Evolutionary conservation across 1,140 invertebrate genomes (phyloP).

Genomic region (Calephelis nemesis): DNA sequence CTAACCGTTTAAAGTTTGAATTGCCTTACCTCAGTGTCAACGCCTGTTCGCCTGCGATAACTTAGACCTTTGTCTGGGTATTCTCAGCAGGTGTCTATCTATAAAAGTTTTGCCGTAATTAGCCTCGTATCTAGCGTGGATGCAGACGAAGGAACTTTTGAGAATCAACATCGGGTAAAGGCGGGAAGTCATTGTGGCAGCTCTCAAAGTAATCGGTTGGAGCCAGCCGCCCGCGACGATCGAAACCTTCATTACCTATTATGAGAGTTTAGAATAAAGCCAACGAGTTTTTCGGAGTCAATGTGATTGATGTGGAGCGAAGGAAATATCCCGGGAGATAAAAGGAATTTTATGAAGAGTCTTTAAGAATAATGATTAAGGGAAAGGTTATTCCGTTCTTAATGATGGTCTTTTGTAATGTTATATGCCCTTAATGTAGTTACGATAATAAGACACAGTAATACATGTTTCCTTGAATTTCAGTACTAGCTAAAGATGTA

Average conservation of each 20-base stretch:
- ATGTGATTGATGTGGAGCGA: slow-evolving; percentile 76
- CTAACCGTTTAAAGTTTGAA: slow-evolving; percentile 39
- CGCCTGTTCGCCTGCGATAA: slow-evolving; percentile 71
- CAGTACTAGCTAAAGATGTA: too few relatives aligned
- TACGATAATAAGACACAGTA: neutral
- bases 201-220: slow-evolving; percentile 73
- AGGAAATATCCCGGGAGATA: slow-evolving; percentile 77
- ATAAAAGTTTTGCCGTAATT: slow-evolving; percentile 76
- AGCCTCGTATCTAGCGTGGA: slow-evolving; percentile 71
- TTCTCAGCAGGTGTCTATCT: slow-evolving; percentile 75
- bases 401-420: slow-evolving; percentile 73
- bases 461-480: too few relatives aligned
- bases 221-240: slow-evolving; percentile 70
- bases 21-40: slow-evolving; percentile 33
- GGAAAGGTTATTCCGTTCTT: slow-evolving; percentile 76
- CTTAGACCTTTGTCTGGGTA: slow-evolving; percentile 69
- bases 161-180: slow-evolving; percentile 70
- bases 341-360: slow-evolving; percentile 79
- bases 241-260: slow-evolving; percentile 77
- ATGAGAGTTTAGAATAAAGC: slow-evolving; percentile 79
- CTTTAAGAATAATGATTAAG: slow-evolving; percentile 79
- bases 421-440: slow-evolving; percentile 63
- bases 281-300: slow-evolving; percentile 77
- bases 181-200: slow-evolving; percentile 66
- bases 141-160: slow-evolving; percentile 72